A percentile compares a stretch with the other conserved stretches of the same genome.
These are phyloP conservation scores for Listrodromus nycthemerus DNA, from an alignment of 2,888 invertebrate species.

Conservation along the genomic window DNA sequence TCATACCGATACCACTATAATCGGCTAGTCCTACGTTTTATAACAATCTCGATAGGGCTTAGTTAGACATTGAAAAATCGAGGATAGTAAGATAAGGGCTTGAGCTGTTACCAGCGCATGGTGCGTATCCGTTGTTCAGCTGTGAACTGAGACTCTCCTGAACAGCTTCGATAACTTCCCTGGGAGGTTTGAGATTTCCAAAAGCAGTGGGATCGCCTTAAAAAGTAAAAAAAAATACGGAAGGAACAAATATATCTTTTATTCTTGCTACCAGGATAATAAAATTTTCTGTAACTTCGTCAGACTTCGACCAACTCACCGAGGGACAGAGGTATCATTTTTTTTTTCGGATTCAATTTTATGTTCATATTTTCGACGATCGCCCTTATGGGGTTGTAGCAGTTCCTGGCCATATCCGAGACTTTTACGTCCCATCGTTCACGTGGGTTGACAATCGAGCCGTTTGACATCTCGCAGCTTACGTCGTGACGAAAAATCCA, in stretches of 20 bases:
- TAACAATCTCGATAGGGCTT: not conserved
- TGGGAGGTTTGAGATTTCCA: conserved; percentile 94
- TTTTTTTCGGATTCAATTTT: conserved; percentile 96
- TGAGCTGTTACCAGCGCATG: conserved; percentile 88
- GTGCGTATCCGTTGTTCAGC: conserved; percentile 94
- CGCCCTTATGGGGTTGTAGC: conserved; percentile 96
- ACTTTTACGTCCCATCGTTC: conserved; percentile 91
- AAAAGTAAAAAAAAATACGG: not conserved
- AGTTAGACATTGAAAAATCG: not conserved
- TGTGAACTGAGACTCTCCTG: conserved; percentile 89
- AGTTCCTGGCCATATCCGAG: conserved; percentile 92
- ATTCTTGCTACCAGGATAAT: not conserved
- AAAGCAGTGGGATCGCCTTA: conserved; percentile 98
- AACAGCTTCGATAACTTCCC: conserved; percentile 92
- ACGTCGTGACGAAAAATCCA: not conserved
- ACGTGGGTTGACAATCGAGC: conserved; percentile 70
- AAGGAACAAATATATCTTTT: not conserved
- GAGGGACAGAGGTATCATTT: conserved; percentile 95
- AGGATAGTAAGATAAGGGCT: too few species aligned
- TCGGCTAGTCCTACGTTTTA: not conserved
- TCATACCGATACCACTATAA: not conserved
- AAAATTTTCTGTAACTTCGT: not conserved
- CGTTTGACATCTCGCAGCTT: conserved; percentile 71
- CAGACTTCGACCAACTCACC: conserved; percentile 88
- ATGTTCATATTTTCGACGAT: conserved; percentile 96